phyloP scores from a whole-genome alignment of 2,797 vertebrate genomes.

The Semaprochilodus insignis region DNA sequence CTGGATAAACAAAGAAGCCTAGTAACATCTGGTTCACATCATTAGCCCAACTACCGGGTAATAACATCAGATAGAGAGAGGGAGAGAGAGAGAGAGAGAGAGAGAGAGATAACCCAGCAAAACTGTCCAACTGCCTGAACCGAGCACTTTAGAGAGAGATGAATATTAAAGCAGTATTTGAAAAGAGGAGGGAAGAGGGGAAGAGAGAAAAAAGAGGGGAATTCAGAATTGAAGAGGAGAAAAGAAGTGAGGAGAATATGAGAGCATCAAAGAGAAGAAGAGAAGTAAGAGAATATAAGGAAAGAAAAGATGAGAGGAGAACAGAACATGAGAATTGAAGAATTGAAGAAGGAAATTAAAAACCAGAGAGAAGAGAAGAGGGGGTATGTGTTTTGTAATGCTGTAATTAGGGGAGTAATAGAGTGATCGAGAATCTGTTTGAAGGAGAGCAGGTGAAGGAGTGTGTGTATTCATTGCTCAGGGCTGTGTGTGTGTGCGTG shows the following conservation, averaged over 20 bases:
- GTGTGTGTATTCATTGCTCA: conserved; percentile 1
- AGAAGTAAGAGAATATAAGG: too few relatives aligned
- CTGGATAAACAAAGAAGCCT: too few relatives aligned
- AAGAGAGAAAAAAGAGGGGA: too few relatives aligned
- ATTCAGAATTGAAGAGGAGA: too few relatives aligned
- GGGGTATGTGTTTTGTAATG: background rate
- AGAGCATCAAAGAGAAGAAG: background rate
- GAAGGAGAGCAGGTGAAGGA: background rate
- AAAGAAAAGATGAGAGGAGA: background rate
- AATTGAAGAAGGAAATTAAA: too few relatives aligned
- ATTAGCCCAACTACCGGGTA: too few relatives aligned
- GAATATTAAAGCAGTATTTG: too few relatives aligned
- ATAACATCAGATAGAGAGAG: too few relatives aligned
- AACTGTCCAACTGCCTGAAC: too few relatives aligned
- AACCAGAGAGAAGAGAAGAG: background rate
- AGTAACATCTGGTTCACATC: too few relatives aligned
- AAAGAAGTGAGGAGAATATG: background rate
- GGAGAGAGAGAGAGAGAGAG: too few relatives aligned
- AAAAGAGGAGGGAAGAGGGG: background rate
- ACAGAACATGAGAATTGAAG: background rate
- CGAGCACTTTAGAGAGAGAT: background rate
- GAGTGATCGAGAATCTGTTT: background rate
- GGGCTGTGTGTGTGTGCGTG: conserved; percentile 13
- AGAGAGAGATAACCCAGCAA: background rate
- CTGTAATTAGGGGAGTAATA: background rate